phyloP scores from a whole-genome alignment of 37 sponge, comb jelly and placozoan species.

The Dysidea cf. avara region DNA sequence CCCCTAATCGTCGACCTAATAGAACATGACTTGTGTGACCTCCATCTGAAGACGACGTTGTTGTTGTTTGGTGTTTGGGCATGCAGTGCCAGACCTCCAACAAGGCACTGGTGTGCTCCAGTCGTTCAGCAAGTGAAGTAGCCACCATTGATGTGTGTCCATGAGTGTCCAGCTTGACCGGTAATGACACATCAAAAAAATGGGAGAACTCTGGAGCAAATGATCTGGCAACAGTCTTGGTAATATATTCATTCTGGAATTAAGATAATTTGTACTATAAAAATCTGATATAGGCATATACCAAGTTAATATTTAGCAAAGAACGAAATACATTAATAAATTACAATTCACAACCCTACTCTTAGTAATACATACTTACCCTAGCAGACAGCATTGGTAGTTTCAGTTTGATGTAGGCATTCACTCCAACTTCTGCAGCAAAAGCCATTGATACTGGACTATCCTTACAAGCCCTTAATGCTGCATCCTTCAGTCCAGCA shows the following conservation, averaged over 20 bases:
- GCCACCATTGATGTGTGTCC: neutral
- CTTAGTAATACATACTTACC: neutral
- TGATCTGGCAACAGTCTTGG: conserved; percentile 63
- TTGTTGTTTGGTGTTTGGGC: neutral
- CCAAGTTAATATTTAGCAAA: no score
- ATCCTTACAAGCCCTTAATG: conserved; percentile 17
- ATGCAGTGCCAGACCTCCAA: conserved; percentile 72
- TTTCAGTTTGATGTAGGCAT: conserved; percentile 40
- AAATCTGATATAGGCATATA: neutral
- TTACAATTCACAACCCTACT: no score
- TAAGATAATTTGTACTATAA: neutral
- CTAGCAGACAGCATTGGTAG: conserved; percentile 7
- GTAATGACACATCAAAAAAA: conserved; percentile 57
- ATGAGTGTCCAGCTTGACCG: conserved; percentile 13
- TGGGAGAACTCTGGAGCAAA: conserved; percentile 78
- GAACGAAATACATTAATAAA: neutral
- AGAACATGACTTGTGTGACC: neutral
- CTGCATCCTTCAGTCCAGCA: conserved; percentile 76
- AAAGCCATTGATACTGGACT: conserved; percentile 36
- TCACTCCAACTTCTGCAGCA: conserved; percentile 57
- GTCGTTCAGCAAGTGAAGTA: conserved; percentile 29
- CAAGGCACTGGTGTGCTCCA: conserved; percentile 14
- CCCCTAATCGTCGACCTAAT: conserved; percentile 13
- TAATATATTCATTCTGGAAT: conserved; percentile 15
- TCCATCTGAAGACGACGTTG: neutral